phyloP scores from a whole-genome alignment of 2,113 vertebrate genomes.

The Platanista minor region DNA sequence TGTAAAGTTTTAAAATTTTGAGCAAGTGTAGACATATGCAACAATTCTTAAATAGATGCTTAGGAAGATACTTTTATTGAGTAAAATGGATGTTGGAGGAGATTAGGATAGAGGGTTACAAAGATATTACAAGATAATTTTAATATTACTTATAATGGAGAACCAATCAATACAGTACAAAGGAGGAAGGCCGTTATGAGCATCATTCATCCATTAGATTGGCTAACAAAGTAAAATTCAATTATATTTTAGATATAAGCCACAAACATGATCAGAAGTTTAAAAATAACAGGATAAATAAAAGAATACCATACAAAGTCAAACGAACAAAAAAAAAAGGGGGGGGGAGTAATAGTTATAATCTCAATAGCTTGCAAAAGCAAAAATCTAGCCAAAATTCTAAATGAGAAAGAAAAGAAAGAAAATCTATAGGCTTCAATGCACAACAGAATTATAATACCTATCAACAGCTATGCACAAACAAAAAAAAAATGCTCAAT shows the following conservation, averaged over 20 bases:
- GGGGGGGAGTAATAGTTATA: background rate
- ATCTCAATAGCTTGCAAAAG: background rate
- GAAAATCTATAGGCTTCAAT: background rate
- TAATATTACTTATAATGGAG: background rate
- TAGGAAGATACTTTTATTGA: background rate
- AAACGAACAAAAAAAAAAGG: background rate
- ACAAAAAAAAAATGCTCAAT: background rate
- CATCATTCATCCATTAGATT: background rate
- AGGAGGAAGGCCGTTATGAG: background rate
- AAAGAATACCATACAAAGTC: background rate
- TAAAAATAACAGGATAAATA: background rate
- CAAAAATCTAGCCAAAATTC: background rate
- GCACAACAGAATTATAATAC: background rate
- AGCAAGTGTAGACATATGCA: background rate
- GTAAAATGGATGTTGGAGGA: background rate
- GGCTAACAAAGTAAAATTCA: background rate
- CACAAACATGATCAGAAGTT: background rate
- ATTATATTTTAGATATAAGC: background rate
- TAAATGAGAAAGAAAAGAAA: background rate
- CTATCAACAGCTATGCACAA: background rate
- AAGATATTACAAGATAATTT: background rate
- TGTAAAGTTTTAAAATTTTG: background rate
- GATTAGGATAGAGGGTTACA: background rate
- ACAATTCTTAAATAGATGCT: background rate
- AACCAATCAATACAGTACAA: background rate